Evolutionary conservation across 2,113 vertebrate genomes (phyloP), one percentile per base, ranked within the genome.

Genomic region (Semicossyphus pulcher): DNA sequence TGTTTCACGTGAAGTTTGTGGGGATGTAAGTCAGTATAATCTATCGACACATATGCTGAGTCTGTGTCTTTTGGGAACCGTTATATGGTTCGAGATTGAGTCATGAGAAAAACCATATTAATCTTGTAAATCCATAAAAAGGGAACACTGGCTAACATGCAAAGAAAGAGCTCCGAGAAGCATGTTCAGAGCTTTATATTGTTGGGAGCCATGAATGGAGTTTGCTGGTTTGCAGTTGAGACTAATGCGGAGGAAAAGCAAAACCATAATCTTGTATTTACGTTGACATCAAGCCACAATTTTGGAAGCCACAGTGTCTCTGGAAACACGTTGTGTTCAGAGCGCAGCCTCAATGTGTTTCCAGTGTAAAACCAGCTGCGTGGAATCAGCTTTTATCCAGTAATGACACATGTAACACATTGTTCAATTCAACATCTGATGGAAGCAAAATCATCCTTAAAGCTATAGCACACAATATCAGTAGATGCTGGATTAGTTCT

Each of bases 1-100:
- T 73, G 81, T 84, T 79, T 67, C 39, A 21, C 52, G n/a, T 34
- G n/a, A 39, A 79, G 80, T 76, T 59, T 52, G 29, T 52, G 16
- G 63, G 41, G 51, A 68, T 18, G 36, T 28, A 32, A 29, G n/a
- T 37, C 20, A 20, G 16, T 4, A 15, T 11, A 57, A 29, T 29
- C 42, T 41, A 20, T 29, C 15, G 15, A 29, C 16, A 31, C 54
- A 6, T 49, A 18, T 52, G 37, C 32, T 41, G 31, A 48, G 23
- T 56, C 28, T 36, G 29, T n/a, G n/a, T n/a, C n/a, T 45, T 41
- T 41, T 26, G 23, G 51, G 11, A 45, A 25, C 18, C 11, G 28
- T 25, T 16, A 7, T 4, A 25, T 41, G 21, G 36, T 44, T 49
- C 21, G n/a, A 54, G 49, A 72, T 53, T 9, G 48, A 58, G 37